Evolutionary conservation across 2,113 vertebrate species (phyloP), one percentile per base, ranked within the genome.

Genomic region (Leptosomus discolor): DNA sequence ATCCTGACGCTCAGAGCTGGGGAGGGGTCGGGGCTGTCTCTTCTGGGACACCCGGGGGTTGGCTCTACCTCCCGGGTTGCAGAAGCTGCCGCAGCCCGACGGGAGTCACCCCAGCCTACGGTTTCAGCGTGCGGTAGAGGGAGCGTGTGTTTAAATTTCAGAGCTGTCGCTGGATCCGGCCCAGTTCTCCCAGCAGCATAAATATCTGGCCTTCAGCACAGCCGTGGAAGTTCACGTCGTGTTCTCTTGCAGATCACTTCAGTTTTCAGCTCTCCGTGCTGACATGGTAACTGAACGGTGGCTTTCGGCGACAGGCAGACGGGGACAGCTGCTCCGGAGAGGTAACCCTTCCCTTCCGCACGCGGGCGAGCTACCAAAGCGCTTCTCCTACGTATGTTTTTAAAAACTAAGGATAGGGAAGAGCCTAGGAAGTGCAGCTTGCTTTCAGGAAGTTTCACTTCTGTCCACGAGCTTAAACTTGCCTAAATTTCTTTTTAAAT

Each of bases 271-370:
- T 90, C 92, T 45, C 39, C 0, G 4, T 43, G 90, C 90, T 91
- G 97, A 95, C 92, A 97, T 97, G 97, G 93, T 94, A 41, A 82
- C 93, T 11, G 60, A 30, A 21, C 34, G 29, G 58, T 27, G 95
- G 83, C 90, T 91, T 8, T 63, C 20, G 7, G 71, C 27, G 18
- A 8, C 94, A 11, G n/a, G 96, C 95, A 68, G 95, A 97, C 95
- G 63, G 96, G 70, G 82, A 97, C 91, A 87, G 89, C 90, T 54
- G 90, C 94, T 91, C 86, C 43, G 6, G 85, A 98, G 96, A 98
- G 98, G 98, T 98, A 98, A 98, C 91, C 27, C 70, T 83, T 71
- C 67, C 46, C 21, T 85, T 64, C 60, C 17, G 16, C 79, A 4
- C 6, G 2, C 3, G 8, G 36, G 48, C 16, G 4, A 3, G 19